phyloP scores from a whole-genome alignment of 2,888 invertebrate species.

The Pollenia angustigena region DNA sequence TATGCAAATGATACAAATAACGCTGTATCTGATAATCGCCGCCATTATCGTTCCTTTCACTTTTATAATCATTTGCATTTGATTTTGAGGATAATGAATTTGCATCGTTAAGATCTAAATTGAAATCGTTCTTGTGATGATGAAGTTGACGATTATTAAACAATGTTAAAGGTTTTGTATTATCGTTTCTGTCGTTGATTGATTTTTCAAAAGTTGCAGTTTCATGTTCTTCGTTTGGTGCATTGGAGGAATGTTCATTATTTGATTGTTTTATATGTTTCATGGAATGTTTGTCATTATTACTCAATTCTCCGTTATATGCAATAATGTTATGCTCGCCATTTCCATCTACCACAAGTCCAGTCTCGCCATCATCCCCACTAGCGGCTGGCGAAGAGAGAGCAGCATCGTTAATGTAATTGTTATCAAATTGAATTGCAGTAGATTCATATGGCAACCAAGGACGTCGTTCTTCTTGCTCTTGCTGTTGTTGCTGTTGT shows the following conservation, averaged over 20 bases:
- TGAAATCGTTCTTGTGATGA: constrained; percentile 61
- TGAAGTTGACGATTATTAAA: constrained; percentile 50
- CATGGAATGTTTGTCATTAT: constrained; percentile 47
- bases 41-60: constrained; percentile 74
- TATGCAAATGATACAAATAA: constrained; percentile 82
- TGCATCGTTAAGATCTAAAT: constrained; percentile 62
- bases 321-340: constrained; percentile 33
- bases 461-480: constrained; percentile 67
- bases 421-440: constrained; percentile 71
- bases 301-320: constrained; percentile 19
- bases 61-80: constrained; percentile 69
- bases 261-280: constrained; percentile 52
- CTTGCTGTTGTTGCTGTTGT: constrained; percentile 62
- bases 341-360: background rate
- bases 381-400: constrained; percentile 14
- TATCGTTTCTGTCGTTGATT: constrained; percentile 50
- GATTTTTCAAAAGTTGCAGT: constrained; percentile 55
- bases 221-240: constrained; percentile 41
- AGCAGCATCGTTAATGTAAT: constrained; percentile 75
- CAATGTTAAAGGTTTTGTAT: constrained; percentile 47
- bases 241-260: constrained; percentile 47
- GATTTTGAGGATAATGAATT: constrained; percentile 64
- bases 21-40: constrained; percentile 79
- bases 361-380: constrained; percentile 52
- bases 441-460: constrained; percentile 60